phyloP scores from a whole-genome alignment of 1,140 invertebrate genomes.

The Rhizoglyphus robini region DNA sequence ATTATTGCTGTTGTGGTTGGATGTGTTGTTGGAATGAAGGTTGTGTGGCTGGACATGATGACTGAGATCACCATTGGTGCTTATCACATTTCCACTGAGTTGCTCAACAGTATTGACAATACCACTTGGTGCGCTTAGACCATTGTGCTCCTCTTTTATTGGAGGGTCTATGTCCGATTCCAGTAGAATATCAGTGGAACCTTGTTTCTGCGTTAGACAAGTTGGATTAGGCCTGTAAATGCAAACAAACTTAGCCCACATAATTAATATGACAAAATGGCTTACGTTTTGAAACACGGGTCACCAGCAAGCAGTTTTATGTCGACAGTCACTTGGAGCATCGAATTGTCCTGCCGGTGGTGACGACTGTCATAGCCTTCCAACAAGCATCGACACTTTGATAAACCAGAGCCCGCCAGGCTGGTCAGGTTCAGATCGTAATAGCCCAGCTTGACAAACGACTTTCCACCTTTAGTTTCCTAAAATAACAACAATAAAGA shows the following conservation, averaged over 20 bases:
- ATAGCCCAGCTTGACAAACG: conserved; percentile 90
- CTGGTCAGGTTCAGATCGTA: conserved; percentile 90
- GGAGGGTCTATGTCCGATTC: not conserved
- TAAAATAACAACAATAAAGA: conserved; percentile 29
- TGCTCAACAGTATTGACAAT: not conserved
- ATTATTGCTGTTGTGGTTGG: not conserved
- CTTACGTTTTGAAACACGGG: conserved; percentile 71
- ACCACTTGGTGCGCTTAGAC: not conserved
- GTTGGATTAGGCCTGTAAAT: not conserved
- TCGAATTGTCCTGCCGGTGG: conserved; percentile 86
- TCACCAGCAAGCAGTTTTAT: conserved; percentile 90
- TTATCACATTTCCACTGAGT: not conserved
- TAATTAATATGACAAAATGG: too few relatives aligned
- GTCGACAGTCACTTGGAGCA: conserved; percentile 71
- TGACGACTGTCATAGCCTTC: conserved; percentile 78
- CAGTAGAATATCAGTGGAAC: not conserved
- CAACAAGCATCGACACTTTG: conserved; percentile 64
- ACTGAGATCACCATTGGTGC: not conserved
- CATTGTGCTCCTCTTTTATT: not conserved
- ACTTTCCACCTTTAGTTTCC: conserved; percentile 70
- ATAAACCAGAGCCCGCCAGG: conserved; percentile 81
- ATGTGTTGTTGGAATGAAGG: not conserved
- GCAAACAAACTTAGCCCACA: not conserved
- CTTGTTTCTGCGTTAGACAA: conserved; percentile 2
- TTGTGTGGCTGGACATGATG: not conserved